Conservation (phyloP, 2,888 invertebrate species). For the Pollenia angustigena region DNA sequence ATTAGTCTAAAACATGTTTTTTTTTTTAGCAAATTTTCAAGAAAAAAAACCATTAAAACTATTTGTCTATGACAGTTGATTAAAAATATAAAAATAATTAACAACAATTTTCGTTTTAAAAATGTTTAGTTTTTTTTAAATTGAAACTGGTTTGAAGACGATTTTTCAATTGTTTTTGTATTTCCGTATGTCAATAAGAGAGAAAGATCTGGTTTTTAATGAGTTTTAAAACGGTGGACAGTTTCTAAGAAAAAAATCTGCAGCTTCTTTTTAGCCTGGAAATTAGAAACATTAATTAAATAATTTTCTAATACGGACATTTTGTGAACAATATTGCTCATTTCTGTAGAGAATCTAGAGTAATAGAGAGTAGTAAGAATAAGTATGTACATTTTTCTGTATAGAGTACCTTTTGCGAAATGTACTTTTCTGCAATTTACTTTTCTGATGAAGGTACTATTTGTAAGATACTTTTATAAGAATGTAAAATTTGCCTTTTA, state of each 20-base stretch:
- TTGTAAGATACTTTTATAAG: too few species aligned
- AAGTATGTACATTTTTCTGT: too few species aligned
- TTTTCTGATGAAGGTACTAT: too few species aligned
- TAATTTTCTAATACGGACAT: too few species aligned
- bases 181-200: constrained; percentile 37
- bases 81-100: constrained; percentile 52
- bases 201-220: background rate
- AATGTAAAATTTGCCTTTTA: too few species aligned
- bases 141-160: constrained; percentile 41
- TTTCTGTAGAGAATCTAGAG: too few species aligned
- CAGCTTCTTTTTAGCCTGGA: too few species aligned
- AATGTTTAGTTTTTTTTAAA: constrained; percentile 8
- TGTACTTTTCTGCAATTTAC: too few species aligned
- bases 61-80: constrained; percentile 41
- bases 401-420: too few species aligned
- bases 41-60: background rate
- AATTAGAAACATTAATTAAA: too few species aligned
- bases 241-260: background rate
- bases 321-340: too few species aligned
- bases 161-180: constrained; percentile 12
- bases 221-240: constrained; percentile 4
- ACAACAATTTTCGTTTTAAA: constrained; percentile 20
- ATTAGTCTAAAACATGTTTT: constrained; percentile 22
- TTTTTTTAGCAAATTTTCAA: background rate
- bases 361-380: too few species aligned